phyloP scores from a whole-genome alignment of 2,113 vertebrate species.

The Cephalopholis sonnerati region DNA sequence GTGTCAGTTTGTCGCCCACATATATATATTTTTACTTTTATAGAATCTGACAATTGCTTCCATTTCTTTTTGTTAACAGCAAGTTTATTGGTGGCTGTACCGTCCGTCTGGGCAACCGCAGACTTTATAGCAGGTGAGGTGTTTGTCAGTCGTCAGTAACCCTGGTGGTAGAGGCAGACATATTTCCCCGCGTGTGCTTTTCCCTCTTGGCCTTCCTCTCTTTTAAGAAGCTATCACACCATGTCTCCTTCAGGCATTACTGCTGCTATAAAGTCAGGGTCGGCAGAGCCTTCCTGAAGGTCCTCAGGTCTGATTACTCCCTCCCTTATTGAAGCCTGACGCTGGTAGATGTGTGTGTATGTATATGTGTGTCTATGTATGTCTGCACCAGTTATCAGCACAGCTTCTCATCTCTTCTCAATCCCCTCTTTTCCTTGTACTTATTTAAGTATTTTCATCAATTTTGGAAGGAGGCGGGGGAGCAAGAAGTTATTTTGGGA shows the following conservation, averaged over 20 bases:
- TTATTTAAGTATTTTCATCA: conserved; percentile 40
- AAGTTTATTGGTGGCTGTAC: conserved; percentile 27
- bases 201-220: conserved; percentile 6
- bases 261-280: conserved; percentile 47
- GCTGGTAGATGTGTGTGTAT: not conserved
- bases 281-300: conserved; percentile 44
- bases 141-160: conserved; percentile 29
- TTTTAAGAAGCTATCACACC: conserved; percentile 38
- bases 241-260: conserved; percentile 36
- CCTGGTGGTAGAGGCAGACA: conserved; percentile 2
- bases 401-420: conserved; percentile 2
- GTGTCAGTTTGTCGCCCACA: not conserved
- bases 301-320: conserved; percentile 46
- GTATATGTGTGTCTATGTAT: not conserved
- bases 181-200: conserved; percentile 11
- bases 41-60: not conserved
- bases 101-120: conserved; percentile 11
- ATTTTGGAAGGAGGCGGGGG: conserved; percentile 35
- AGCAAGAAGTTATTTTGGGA: conserved; percentile 72
- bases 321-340: conserved; percentile 7
- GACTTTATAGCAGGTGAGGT: conserved; percentile 51
- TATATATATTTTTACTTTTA: not conserved
- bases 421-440: conserved; percentile 21
- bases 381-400: not conserved
- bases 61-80: conserved; percentile 52